These are phyloP conservation scores for Tiliacea citrago DNA, from an alignment of 2,888 invertebrate genomes.

Conservation along the genomic window DNA sequence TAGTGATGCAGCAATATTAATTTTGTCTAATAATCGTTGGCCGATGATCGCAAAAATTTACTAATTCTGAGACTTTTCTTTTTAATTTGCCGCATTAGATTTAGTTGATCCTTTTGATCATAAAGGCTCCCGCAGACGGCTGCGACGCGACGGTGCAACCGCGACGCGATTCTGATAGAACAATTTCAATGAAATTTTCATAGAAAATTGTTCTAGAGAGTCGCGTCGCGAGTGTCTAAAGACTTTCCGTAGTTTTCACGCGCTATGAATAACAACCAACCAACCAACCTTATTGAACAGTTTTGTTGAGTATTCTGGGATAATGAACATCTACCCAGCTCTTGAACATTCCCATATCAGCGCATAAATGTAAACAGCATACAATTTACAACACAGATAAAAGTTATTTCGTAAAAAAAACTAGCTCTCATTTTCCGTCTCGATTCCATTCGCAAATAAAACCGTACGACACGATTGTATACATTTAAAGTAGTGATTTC, in stretches of 20 bases:
- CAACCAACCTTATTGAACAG: too few species aligned
- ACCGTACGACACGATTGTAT: conserved; percentile 66
- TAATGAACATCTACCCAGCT: conserved; percentile 17
- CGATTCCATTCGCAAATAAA: conserved; percentile 65
- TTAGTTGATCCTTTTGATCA: too few species aligned
- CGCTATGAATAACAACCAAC: too few species aligned
- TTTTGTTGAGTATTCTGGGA: not conserved
- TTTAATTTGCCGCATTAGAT: not conserved
- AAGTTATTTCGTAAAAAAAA: conserved; percentile 57
- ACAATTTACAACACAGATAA: conserved; percentile 58
- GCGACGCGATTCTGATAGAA: too few species aligned
- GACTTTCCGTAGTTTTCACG: not conserved
- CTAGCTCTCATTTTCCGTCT: conserved; percentile 56
- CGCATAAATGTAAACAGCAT: conserved; percentile 52
- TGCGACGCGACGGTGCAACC: too few species aligned
- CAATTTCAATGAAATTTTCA: too few species aligned
- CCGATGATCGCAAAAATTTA: not conserved
- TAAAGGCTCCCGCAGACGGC: too few species aligned
- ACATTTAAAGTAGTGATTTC: conserved; percentile 71
- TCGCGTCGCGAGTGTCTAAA: too few species aligned
- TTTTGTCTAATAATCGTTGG: not conserved
- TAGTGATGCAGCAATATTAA: not conserved
- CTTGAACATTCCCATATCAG: conserved; percentile 42
- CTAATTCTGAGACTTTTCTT: not conserved
- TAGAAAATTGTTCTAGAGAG: too few species aligned